Conservation (phyloP, 2,888 invertebrate species). For the Parnassius apollo region DNA sequence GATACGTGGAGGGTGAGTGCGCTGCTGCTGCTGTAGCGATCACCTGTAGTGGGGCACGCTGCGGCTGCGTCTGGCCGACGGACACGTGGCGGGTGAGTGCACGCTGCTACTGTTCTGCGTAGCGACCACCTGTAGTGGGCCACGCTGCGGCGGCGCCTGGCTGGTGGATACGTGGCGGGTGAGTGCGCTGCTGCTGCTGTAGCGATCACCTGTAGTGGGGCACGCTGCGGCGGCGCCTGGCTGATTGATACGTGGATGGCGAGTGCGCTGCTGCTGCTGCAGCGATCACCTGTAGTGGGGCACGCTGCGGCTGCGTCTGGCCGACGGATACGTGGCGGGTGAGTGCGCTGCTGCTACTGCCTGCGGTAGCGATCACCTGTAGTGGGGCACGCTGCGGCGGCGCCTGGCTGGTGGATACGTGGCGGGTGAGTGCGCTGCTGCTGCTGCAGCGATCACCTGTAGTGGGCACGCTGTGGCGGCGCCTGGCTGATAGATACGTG, state of each 20-base stretch:
- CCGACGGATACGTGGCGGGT: too few species aligned
- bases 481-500: constrained; percentile 57
- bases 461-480: constrained; percentile 72
- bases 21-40: too few species aligned
- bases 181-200: constrained; percentile 65
- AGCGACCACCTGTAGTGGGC: constrained; percentile 56
- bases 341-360: too few species aligned
- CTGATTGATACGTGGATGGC: too few species aligned
- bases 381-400: too few species aligned
- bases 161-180: constrained; percentile 39
- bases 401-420: too few species aligned
- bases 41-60: too few species aligned
- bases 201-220: constrained; percentile 35
- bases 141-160: constrained; percentile 39
- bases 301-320: constrained; percentile 29
- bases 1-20: too few species aligned
- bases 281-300: constrained; percentile 21
- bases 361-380: too few species aligned
- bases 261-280: too few species aligned
- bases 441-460: constrained; percentile 38
- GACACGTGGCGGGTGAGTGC: constrained; percentile 34
- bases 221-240: constrained; percentile 40
- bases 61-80: too few species aligned
- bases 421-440: too few species aligned
- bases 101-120: constrained; percentile 37